Percentiles rank a stretch among this genome's conserved stretches.
Evolutionary conservation across 2,888 invertebrate species (phyloP).

Genomic region (Oeneis ivallda): DNA sequence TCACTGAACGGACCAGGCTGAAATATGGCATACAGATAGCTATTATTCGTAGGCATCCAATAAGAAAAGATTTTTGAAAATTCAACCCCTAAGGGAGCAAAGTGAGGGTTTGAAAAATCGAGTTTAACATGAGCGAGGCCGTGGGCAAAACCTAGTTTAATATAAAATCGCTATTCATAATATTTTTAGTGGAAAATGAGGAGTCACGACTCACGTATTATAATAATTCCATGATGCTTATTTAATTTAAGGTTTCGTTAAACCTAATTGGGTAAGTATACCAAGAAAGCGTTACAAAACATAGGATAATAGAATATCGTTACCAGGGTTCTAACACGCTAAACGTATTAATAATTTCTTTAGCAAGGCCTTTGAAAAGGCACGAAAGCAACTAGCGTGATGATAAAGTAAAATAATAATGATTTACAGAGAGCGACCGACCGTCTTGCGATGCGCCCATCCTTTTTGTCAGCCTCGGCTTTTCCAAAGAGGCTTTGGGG

Average conservation of each 20-base stretch:
- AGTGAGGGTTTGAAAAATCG: too few relatives aligned
- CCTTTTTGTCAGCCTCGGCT: slow-evolving; percentile 49
- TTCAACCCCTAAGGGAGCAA: too few relatives aligned
- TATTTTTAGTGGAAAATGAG: background rate
- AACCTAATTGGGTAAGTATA: background rate
- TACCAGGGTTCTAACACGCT: background rate
- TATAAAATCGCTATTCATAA: background rate
- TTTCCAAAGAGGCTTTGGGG: slow-evolving; percentile 53
- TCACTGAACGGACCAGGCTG: too few relatives aligned
- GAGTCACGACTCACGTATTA: background rate
- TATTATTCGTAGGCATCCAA: too few relatives aligned
- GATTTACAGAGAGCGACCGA: slow-evolving; percentile 54
- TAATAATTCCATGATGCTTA: background rate
- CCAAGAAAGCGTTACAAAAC: background rate
- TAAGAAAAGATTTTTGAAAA: too few relatives aligned
- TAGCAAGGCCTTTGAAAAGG: slow-evolving; percentile 7
- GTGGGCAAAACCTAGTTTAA: too few relatives aligned
- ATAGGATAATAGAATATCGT: background rate
- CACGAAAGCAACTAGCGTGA: slow-evolving; percentile 19
- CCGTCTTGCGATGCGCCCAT: slow-evolving; percentile 47
- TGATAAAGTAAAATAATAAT: slow-evolving; percentile 51
- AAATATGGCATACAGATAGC: too few relatives aligned
- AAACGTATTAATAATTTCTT: slow-evolving; percentile 16
- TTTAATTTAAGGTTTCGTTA: background rate
- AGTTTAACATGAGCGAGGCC: too few relatives aligned